phyloP scores from a whole-genome alignment of 2,113 vertebrate species.

The Panthera tigris region DNA sequence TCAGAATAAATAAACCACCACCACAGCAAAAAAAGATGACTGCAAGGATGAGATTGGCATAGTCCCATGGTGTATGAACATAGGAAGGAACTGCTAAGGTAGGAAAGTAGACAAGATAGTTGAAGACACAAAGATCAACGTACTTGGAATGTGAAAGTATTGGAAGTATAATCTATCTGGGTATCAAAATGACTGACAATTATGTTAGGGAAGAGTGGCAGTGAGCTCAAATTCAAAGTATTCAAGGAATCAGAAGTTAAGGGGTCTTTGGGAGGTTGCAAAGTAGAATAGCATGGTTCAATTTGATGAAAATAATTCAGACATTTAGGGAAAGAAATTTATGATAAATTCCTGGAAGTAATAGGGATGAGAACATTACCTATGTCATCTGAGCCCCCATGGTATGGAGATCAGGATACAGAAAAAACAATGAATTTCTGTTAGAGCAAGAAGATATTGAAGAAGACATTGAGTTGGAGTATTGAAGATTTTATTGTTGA shows the following conservation, averaged over 20 bases:
- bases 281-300: not conserved
- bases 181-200: not conserved
- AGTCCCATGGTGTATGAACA: not conserved
- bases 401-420: accelerated
- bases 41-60: not conserved
- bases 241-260: not conserved
- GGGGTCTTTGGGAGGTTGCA: not conserved
- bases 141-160: not conserved
- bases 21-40: not conserved
- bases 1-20: too few relatives aligned
- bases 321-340: not conserved
- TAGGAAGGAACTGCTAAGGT: not conserved
- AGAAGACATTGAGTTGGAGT: not conserved
- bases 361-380: not conserved
- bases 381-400: not conserved
- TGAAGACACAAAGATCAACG: not conserved
- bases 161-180: not conserved
- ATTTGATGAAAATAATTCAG: not conserved
- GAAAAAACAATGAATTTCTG: not conserved
- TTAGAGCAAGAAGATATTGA: not conserved
- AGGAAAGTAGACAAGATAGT: not conserved
- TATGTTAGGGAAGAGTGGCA: not conserved
- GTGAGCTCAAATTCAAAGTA: not conserved
- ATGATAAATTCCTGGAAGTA: not conserved
- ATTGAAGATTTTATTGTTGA: not conserved